Evolutionary conservation across 2,888 invertebrate genomes (phyloP).

Genomic region (Chalcosyrphus nemorum): DNA sequence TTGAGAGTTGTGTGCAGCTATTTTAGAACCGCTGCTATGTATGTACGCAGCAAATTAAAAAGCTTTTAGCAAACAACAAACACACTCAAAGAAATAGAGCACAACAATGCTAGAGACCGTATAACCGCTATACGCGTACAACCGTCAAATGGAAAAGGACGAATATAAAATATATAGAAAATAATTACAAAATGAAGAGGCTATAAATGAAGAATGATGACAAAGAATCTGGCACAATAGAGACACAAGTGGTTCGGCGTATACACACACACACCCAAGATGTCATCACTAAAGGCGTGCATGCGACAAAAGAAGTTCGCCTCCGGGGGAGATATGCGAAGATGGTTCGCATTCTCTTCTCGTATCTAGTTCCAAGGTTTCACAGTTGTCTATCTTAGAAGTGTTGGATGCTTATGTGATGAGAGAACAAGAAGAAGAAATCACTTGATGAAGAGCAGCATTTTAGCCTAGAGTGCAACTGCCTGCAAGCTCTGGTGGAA

Average conservation of each 20-base stretch:
- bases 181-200: conserved; percentile 55
- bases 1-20: conserved; percentile 20
- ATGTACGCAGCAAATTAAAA: conserved; percentile 64
- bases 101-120: conserved; percentile 29
- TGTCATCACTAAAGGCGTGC: conserved; percentile 22
- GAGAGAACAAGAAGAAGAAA: not conserved
- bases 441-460: not conserved
- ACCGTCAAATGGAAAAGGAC: conserved; percentile 27
- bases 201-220: conserved; percentile 47
- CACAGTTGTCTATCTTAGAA: no score
- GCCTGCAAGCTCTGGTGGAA: conserved; percentile 10
- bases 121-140: no score
- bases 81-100: conserved; percentile 5
- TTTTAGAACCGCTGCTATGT: conserved; percentile 20
- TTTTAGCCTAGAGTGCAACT: conserved; percentile 5
- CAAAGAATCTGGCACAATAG: conserved; percentile 52
- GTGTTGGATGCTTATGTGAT: not conserved
- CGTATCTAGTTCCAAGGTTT: conserved; percentile 20
- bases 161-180: conserved; percentile 27
- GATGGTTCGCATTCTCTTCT: not conserved
- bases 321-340: conserved; percentile 30
- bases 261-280: not conserved
- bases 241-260: not conserved
- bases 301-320: conserved; percentile 35
- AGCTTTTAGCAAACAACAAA: conserved; percentile 61